phyloP scores from a whole-genome alignment of 2,113 vertebrate genomes.

The Anser cygnoides region DNA sequence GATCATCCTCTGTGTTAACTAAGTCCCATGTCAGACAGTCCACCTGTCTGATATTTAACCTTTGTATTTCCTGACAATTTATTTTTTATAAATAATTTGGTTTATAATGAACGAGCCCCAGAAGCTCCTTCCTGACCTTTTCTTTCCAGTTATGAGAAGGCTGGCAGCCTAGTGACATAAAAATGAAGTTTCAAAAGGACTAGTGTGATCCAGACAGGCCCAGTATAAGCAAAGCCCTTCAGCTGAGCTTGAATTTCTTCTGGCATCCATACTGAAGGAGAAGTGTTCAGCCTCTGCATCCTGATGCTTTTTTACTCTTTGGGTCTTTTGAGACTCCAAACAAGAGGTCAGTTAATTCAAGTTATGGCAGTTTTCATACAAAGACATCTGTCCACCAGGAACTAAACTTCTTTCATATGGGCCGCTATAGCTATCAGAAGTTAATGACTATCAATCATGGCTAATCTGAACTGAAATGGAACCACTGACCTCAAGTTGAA shows the following conservation, averaged over 20 bases:
- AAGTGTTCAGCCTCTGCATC: neutral
- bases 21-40: neutral
- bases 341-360: constrained; percentile 33
- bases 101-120: neutral
- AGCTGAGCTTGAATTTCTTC: constrained; percentile 29
- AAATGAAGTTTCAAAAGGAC: constrained; percentile 8
- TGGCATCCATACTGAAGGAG: neutral
- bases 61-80: neutral
- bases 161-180: constrained; percentile 13
- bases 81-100: neutral
- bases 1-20: neutral
- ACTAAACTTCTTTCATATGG: constrained; percentile 43
- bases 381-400: constrained; percentile 43
- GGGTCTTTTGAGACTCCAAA: neutral
- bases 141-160: neutral
- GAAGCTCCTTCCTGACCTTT: constrained; percentile 1
- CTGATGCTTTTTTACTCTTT: neutral
- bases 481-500: constrained; percentile 49
- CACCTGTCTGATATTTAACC: neutral
- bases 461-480: constrained; percentile 59
- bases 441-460: constrained; percentile 51
- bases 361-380: constrained; percentile 24
- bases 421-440: constrained; percentile 49
- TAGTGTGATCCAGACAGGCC: neutral
- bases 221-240: neutral